Base-by-base conservation (phyloP, 2,797 vertebrate species). In the Hoplostethus mediterraneus region DNA sequence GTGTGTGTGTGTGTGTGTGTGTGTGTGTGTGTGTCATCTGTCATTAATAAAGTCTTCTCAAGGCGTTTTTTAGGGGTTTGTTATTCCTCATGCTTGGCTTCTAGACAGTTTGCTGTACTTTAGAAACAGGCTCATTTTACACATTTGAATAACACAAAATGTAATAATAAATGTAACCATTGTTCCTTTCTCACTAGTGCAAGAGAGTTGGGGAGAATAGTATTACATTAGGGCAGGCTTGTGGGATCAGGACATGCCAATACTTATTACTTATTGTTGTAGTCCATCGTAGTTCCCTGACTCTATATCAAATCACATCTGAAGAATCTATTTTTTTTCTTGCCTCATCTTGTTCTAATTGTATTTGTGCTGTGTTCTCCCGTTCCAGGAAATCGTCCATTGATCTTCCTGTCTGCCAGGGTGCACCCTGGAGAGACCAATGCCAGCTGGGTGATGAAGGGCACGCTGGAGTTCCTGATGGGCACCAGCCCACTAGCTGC, bases 391-490 rank as follows among this genome's bases (percentile, higher is more conserved):
- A 99, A 97, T 88, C 96, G 98, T 55, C 97, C 97, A 59, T 95
- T 98, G 53, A 83, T 99, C 94, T 98, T 99, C 87, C 91, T 99
- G n/a, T 96, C 96, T 53, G 95, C 97, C 62, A 95, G 98, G 82
- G 98, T 99, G 40, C 98, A 99, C 94, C 98, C 98, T 40, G 98
- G 98, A 84, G 98, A 99, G 91, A 99, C 97, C 57, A 99, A 99
- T 14, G 95, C 98, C 76, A 99, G 98, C 91, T 99, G 98, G 98
- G 97, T 99, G 88, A 99, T 99, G 98, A 99, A 99, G 89, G 98
- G 98, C 84, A 98, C 97, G 0, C 85, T 99, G 94, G 97, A 99
- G 86, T 99, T 97, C 89, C 96, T 99, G 87, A 97, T 98, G 96
- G 95, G 97, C 87, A 95, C 90, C 86, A 96, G 91, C 81, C 90